A percentile compares a stretch with the other conserved stretches of the same genome.
Evolutionary conservation across 2,797 vertebrate genomes (phyloP).

Genomic region (Rhadinocentrus ornatus): DNA sequence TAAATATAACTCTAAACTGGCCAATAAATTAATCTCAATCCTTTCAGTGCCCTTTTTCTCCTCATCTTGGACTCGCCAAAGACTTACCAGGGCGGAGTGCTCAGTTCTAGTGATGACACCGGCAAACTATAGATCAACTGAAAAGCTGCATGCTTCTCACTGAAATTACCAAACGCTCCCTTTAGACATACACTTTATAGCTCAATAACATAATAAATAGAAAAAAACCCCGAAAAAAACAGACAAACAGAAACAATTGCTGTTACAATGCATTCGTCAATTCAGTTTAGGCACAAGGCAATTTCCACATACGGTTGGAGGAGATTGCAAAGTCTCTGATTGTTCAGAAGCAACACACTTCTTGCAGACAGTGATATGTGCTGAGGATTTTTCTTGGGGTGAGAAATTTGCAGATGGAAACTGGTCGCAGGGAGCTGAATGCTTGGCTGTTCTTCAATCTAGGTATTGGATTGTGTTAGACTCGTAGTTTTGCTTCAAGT

Average conservation of each 20-base stretch:
- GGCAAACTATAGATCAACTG: conserved; percentile 90
- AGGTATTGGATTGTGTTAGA: conserved; percentile 86
- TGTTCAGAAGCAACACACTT: conserved; percentile 95
- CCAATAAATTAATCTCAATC: conserved; percentile 74
- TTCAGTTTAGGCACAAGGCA: conserved; percentile 99
- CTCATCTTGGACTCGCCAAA: conserved; percentile 41
- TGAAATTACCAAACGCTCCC: conserved; percentile 89
- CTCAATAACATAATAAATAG: conserved; percentile 98
- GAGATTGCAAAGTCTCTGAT: conserved; percentile 95
- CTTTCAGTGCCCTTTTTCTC: conserved; percentile 52
- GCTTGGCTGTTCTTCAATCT: conserved; percentile 84
- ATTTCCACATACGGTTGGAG: conserved; percentile 90
- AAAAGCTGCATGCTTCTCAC: conserved; percentile 87
- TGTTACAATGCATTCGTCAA: conserved; percentile 99
- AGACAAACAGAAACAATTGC: conserved; percentile 83
- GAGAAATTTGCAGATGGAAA: conserved; percentile 87
- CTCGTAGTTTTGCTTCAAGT: conserved; percentile 90
- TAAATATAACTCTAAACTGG: conserved; percentile 65
- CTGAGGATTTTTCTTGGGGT: conserved; percentile 82
- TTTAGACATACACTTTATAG: conserved; percentile 95
- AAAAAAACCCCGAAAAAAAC: conserved; percentile 78
- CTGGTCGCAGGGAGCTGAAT: conserved; percentile 81
- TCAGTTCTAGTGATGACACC: conserved; percentile 73
- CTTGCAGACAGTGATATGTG: conserved; percentile 90
- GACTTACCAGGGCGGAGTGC: conserved; percentile 48